phyloP scores from a whole-genome alignment of 2,888 invertebrate genomes.

The Tolmerus cingulatus region DNA sequence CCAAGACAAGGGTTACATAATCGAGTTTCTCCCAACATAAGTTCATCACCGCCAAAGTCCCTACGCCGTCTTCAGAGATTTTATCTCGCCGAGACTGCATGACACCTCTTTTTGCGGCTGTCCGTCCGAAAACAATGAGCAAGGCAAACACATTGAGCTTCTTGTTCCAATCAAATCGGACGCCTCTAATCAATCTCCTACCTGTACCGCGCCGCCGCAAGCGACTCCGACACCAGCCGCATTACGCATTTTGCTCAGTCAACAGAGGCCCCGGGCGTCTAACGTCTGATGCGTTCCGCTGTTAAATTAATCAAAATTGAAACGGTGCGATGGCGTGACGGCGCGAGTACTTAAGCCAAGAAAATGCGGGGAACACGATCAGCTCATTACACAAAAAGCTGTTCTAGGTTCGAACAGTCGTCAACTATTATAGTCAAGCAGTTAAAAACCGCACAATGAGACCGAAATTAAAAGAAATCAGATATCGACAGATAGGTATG shows the following conservation, averaged over 20 bases:
- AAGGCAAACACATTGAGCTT: background rate
- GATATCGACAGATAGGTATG: conserved; percentile 30
- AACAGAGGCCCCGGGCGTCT: background rate
- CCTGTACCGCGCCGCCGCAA: background rate
- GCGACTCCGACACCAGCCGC: background rate
- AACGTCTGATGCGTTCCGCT: background rate
- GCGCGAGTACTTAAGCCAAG: background rate
- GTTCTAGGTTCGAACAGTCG: background rate
- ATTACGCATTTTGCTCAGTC: background rate
- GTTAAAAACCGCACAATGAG: conserved; percentile 40
- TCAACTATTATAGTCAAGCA: conserved; percentile 15
- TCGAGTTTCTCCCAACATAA: background rate
- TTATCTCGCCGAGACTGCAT: background rate
- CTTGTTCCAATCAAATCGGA: background rate
- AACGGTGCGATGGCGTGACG: background rate
- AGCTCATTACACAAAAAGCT: conserved; percentile 28
- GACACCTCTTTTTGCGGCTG: background rate
- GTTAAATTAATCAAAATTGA: conserved; percentile 23
- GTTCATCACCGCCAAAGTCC: background rate
- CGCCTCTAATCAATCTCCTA: conserved; percentile 14
- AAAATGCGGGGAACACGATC: background rate
- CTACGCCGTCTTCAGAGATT: background rate
- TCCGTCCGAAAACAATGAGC: background rate
- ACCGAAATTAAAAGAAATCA: conserved; percentile 42
- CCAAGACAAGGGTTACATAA: background rate